phyloP scores from a whole-genome alignment of 2,797 vertebrate genomes.

The Ctenopoma kingsleyae region DNA sequence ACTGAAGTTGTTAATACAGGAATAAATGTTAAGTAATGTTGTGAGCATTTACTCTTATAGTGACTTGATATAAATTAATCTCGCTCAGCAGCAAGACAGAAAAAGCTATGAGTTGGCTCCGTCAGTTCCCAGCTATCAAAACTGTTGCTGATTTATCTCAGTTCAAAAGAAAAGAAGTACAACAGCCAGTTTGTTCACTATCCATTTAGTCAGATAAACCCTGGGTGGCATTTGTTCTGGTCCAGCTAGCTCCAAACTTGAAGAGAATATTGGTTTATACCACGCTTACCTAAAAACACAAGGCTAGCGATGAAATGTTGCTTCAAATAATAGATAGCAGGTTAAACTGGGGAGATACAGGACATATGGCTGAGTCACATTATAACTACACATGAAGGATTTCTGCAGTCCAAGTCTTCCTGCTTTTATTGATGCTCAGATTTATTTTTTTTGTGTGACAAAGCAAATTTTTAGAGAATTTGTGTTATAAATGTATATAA shows the following conservation, averaged over 20 bases:
- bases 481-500: constrained; percentile 40
- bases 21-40: no score
- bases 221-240: neutral
- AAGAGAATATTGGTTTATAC: neutral
- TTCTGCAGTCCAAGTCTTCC: constrained; percentile 54
- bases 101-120: neutral
- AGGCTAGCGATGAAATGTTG: constrained; percentile 30
- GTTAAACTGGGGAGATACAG: constrained; percentile 15
- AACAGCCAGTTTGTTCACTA: neutral
- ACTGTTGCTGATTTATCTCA: neutral
- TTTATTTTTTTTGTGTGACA: constrained; percentile 45
- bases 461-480: constrained; percentile 39
- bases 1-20: no score
- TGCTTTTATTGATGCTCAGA: constrained; percentile 53
- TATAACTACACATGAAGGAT: constrained; percentile 48
- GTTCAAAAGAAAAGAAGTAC: neutral
- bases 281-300: neutral
- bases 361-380: constrained; percentile 19
- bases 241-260: neutral
- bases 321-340: constrained; percentile 36
- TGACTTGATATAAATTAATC: neutral
- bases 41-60: no score
- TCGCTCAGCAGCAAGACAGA: no score
- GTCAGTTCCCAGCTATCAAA: neutral
- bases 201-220: constrained; percentile 9